Conservation (phyloP, 2,888 invertebrate genomes). For the Oasisia sp. region DNA sequence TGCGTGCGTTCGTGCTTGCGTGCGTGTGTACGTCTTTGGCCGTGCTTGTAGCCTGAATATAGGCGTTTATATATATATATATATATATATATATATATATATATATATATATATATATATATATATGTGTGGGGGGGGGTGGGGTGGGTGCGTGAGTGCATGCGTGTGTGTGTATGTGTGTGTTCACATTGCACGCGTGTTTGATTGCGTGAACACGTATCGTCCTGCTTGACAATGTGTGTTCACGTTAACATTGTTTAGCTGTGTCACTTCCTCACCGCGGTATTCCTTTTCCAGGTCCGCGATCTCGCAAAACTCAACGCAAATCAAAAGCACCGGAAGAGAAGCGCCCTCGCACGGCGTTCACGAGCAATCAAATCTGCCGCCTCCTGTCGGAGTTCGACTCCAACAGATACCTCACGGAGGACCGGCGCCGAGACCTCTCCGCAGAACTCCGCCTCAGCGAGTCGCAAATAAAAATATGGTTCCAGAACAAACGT, state of each 20-base stretch:
- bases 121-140: too few relatives aligned
- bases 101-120: too few relatives aligned
- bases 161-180: too few relatives aligned
- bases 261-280: neutral
- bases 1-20: neutral
- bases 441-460: slow-evolving; percentile 80
- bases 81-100: too few relatives aligned
- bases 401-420: slow-evolving; percentile 75
- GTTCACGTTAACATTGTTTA: too few relatives aligned
- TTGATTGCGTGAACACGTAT: too few relatives aligned
- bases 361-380: slow-evolving; percentile 88
- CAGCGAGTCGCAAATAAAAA: slow-evolving; percentile 91
- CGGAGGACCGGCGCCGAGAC: slow-evolving; percentile 88
- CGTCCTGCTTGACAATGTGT: too few relatives aligned
- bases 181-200: too few relatives aligned
- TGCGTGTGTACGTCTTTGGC: too few relatives aligned
- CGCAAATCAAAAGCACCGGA: slow-evolving; percentile 39
- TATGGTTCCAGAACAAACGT: slow-evolving; percentile 98
- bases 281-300: slow-evolving; percentile 41
- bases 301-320: slow-evolving; percentile 48
- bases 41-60: too few relatives aligned
- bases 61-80: too few relatives aligned
- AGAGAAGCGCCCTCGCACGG: slow-evolving; percentile 88
- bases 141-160: too few relatives aligned
- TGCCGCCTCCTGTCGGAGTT: slow-evolving; percentile 89